Evolutionary conservation across 1,140 invertebrate genomes (phyloP).

Genomic region (Physella acuta): DNA sequence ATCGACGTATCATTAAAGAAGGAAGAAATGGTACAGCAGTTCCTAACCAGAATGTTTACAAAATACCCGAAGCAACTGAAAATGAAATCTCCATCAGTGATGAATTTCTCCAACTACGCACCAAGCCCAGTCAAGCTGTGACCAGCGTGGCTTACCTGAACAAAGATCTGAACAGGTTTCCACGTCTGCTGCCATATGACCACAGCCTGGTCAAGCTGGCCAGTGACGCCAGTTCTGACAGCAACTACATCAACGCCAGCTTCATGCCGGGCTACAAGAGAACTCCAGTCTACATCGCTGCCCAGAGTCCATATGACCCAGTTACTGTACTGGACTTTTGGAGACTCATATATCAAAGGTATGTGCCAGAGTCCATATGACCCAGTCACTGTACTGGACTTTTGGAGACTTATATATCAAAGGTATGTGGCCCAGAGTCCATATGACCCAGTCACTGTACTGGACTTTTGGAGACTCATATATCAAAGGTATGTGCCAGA

Average conservation of each 20-base stretch:
- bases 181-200: conserved; percentile 55
- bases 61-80: too few relatives aligned
- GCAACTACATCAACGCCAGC: conserved; percentile 96
- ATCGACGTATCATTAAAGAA: background rate
- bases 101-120: conserved; percentile 50
- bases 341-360: conserved; percentile 52
- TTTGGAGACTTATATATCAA: background rate
- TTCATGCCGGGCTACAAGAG: conserved; percentile 50
- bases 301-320: conserved; percentile 57
- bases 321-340: conserved; percentile 55
- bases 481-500: background rate
- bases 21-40: background rate
- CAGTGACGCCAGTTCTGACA: conserved; percentile 45
- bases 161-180: conserved; percentile 51
- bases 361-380: conserved; percentile 2
- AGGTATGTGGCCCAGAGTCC: too few relatives aligned
- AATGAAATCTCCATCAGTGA: conserved; percentile 44
- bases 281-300: conserved; percentile 49
- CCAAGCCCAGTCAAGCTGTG: conserved; percentile 26
- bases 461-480: background rate
- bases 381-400: background rate
- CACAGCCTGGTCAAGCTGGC: conserved; percentile 47
- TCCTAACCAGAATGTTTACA: too few relatives aligned
- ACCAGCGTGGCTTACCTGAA: conserved; percentile 33
- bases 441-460: too few relatives aligned